Evolutionary conservation across 1,140 invertebrate species (phyloP).

Genomic region (Patella vulgata): DNA sequence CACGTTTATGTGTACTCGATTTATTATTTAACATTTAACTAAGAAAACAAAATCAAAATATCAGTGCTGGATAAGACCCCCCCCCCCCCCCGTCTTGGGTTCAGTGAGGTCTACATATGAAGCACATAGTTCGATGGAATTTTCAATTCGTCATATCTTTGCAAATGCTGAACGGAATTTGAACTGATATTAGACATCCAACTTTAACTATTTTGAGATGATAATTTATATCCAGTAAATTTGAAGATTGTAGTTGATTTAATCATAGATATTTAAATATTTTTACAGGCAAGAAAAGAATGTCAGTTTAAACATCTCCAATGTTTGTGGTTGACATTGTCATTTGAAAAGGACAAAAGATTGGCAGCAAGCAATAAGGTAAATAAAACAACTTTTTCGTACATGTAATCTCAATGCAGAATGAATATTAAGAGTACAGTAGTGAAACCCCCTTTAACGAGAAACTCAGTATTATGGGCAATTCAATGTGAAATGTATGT

Average conservation of each 20-base stretch:
- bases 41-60: too few species aligned
- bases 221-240: background rate
- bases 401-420: too few species aligned
- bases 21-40: too few species aligned
- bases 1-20: background rate
- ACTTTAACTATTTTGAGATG: background rate
- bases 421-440: too few species aligned
- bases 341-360: constrained; percentile 25
- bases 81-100: background rate
- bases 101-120: background rate
- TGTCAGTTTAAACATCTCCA: constrained; percentile 33
- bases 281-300: constrained; percentile 24
- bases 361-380: constrained; percentile 15
- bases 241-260: background rate
- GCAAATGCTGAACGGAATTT: too few species aligned
- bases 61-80: background rate
- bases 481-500: too few species aligned
- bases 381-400: too few species aligned
- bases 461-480: too few species aligned
- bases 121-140: background rate
- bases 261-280: background rate
- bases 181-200: background rate
- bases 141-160: too few species aligned
- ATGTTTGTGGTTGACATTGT: constrained; percentile 39
- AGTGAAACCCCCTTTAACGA: too few species aligned